A percentile compares a stretch with the other conserved stretches of the same genome.
Evolutionary conservation across 2,888 invertebrate species (phyloP).

Genomic region (Dynastes tityus): DNA sequence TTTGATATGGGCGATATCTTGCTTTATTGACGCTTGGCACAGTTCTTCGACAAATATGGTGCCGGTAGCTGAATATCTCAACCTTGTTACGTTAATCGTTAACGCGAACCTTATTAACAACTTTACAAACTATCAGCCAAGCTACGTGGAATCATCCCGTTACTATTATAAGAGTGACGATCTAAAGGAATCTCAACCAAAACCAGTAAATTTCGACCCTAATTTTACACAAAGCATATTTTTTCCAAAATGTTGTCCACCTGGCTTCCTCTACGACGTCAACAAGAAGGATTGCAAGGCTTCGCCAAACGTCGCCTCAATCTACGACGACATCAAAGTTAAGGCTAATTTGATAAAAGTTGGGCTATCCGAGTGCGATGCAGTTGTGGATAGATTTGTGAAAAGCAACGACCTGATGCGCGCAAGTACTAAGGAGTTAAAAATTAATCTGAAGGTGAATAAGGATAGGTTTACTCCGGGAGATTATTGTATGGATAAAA

Average conservation of each 20-base stretch:
- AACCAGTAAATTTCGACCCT: slow-evolving; percentile 13
- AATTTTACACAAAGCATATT: background rate
- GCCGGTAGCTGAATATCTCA: slow-evolving; percentile 14
- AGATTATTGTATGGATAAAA: slow-evolving; percentile 28
- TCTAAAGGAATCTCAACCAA: background rate
- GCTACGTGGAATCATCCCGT: slow-evolving; percentile 10
- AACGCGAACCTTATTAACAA: slow-evolving; percentile 12
- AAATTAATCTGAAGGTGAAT: background rate
- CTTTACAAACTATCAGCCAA: slow-evolving; percentile 3
- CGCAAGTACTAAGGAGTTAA: background rate
- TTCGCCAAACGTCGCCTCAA: background rate
- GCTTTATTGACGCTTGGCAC: background rate
- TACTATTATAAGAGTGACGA: slow-evolving; percentile 19
- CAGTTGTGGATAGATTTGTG: slow-evolving; percentile 26
- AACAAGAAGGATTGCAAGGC: slow-evolving; percentile 8
- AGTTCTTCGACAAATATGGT: slow-evolving; percentile 29
- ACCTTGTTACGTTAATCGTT: background rate
- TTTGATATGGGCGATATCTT: slow-evolving; percentile 27
- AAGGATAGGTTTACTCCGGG: background rate
- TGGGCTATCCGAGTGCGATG: slow-evolving; percentile 30
- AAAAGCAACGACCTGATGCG: background rate
- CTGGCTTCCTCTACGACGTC: slow-evolving; percentile 11
- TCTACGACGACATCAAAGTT: slow-evolving; percentile 22
- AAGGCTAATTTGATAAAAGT: background rate
- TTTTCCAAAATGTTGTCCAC: slow-evolving; percentile 37